Percentiles rank a stretch among this genome's conserved stretches.
These are phyloP conservation scores for Choloepus didactylus DNA, from an alignment of 2,797 vertebrate species.

Conservation along the genomic window DNA sequence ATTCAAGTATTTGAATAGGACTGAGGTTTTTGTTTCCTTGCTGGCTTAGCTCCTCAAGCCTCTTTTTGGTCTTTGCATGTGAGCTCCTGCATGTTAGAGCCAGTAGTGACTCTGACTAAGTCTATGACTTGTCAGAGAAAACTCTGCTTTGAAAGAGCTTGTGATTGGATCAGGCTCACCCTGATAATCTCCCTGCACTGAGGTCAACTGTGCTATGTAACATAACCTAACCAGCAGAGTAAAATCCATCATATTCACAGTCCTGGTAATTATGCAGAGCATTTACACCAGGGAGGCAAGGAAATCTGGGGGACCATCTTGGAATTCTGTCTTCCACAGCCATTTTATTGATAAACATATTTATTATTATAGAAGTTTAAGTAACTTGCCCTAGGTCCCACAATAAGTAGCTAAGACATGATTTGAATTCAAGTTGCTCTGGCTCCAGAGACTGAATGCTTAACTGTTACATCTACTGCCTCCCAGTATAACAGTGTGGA, in stretches of 20 bases:
- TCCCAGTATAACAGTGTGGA: constrained; percentile 37
- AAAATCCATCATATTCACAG: not conserved
- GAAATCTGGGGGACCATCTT: not conserved
- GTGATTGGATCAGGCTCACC: not conserved
- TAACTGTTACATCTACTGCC: not conserved
- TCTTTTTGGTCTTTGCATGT: not conserved
- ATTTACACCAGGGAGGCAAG: not conserved
- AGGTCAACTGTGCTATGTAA: not conserved
- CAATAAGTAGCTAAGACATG: not conserved
- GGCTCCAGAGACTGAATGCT: not conserved
- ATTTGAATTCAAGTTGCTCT: constrained; percentile 29
- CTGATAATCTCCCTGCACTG: not conserved
- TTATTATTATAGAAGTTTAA: not conserved
- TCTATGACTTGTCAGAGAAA: not conserved
- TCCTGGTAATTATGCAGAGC: not conserved
- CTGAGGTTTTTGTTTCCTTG: not conserved
- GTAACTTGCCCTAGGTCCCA: not conserved
- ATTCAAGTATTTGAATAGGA: not conserved
- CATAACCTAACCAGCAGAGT: not conserved
- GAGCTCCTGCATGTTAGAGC: not conserved
- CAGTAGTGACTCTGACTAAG: not conserved
- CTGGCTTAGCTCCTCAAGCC: not conserved
- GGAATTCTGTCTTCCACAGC: not conserved
- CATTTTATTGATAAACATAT: constrained; percentile 28
- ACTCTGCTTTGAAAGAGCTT: not conserved